Conservation (phyloP, 92 coral and sea anemone species). For the Actinernus sp. region DNA sequence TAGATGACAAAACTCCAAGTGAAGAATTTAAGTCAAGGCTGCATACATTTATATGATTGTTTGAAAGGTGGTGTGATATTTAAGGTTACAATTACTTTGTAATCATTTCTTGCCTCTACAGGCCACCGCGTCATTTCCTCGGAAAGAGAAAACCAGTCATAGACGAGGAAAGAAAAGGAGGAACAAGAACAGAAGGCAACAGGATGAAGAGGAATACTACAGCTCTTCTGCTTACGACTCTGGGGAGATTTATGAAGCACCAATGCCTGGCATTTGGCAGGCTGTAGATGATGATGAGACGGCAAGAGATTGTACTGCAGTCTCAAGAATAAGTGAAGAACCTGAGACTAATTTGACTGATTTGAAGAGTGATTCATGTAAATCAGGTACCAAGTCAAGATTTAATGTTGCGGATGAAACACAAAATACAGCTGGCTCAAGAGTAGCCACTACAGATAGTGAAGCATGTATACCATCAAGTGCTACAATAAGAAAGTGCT, state of each 20-base stretch:
- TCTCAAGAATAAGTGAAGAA: background rate
- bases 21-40: no score
- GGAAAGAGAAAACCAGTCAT: background rate
- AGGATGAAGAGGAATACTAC: background rate
- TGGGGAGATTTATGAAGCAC: conserved; percentile 58
- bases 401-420: no score
- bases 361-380: no score
- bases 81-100: no score
- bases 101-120: no score
- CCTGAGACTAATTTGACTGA: conserved; percentile 2
- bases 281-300: conserved; percentile 13
- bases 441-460: background rate
- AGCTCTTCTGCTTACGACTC: background rate
- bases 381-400: no score
- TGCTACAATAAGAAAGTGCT: no score
- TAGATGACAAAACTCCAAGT: no score
- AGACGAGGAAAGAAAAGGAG: conserved; percentile 20
- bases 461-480: no score
- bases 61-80: no score
- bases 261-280: conserved; percentile 67
- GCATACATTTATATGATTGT: no score
- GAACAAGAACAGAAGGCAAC: conserved; percentile 18
- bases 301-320: background rate
- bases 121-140: background rate
- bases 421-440: background rate